Conservation (phyloP, 2,113 vertebrate species). For the Dolichotis patagonum region DNA sequence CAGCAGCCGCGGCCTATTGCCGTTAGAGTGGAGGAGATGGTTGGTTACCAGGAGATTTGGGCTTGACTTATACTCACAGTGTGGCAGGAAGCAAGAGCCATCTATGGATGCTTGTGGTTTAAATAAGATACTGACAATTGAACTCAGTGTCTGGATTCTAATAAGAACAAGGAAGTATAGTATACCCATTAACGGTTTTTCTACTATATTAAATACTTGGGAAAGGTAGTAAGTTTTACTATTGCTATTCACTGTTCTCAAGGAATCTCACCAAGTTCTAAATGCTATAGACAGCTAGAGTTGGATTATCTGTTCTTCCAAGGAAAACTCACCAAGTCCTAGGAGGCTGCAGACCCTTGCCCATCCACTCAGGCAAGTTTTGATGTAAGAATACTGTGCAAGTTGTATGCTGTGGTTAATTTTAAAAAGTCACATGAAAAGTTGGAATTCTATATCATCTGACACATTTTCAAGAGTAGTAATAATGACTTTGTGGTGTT, state of each 20-base stretch:
- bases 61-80: neutral
- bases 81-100: neutral
- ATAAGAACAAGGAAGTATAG: neutral
- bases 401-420: neutral
- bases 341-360: neutral
- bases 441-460: neutral
- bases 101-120: neutral
- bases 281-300: neutral
- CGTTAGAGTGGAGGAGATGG: rapidly evolving
- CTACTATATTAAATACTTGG: neutral
- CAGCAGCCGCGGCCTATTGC: too few species aligned
- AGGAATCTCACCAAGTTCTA: neutral
- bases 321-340: neutral
- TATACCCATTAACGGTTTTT: neutral
- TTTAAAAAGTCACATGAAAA: neutral
- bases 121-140: neutral
- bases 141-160: neutral
- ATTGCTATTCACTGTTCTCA: neutral
- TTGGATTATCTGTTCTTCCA: neutral
- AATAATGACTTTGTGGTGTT: neutral
- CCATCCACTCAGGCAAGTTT: neutral
- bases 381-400: neutral
- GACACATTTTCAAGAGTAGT: neutral
- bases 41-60: neutral
- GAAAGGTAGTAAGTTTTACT: neutral